Percentiles rank a stretch among this genome's conserved stretches.
phyloP scores from a whole-genome alignment of 2,888 invertebrate species.

The Stenchaetothrips biformis region DNA sequence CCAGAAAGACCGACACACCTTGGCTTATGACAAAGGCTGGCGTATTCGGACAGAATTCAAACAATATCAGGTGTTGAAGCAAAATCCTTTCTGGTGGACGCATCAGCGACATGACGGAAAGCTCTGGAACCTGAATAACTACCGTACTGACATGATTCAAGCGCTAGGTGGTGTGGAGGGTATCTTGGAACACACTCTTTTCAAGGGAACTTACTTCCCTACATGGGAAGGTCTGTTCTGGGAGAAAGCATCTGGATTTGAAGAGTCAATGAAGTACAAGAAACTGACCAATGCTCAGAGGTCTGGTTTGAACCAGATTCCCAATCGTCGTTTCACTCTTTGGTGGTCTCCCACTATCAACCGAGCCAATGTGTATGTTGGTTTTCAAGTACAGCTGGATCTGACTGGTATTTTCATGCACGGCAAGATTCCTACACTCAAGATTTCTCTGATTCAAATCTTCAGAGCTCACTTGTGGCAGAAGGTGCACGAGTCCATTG shows the following conservation, averaged over 20 bases:
- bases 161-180: slow-evolving; percentile 99
- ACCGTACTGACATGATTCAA: slow-evolving; percentile 99
- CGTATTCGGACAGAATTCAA: slow-evolving; percentile 98
- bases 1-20: slow-evolving; percentile 97
- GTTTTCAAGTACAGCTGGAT: slow-evolving; percentile 97
- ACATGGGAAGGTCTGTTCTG: slow-evolving; percentile 99
- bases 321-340: slow-evolving; percentile 96
- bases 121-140: slow-evolving; percentile 99
- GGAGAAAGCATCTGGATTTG: slow-evolving; percentile 99
- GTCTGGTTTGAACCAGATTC: slow-evolving; percentile 99
- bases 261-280: slow-evolving; percentile 99
- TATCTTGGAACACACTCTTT: slow-evolving; percentile 96
- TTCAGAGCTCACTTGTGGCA: slow-evolving; percentile 99
- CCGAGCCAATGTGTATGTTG: slow-evolving; percentile 94
- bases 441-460: slow-evolving; percentile 98
- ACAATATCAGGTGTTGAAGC: slow-evolving; percentile 96
- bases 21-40: slow-evolving; percentile 99
- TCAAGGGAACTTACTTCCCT: slow-evolving; percentile 99
- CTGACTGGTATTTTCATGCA: slow-evolving; percentile 99
- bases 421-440: slow-evolving; percentile 97
- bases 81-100: slow-evolving; percentile 99
- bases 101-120: slow-evolving; percentile 99
- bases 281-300: slow-evolving; percentile 98
- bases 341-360: slow-evolving; percentile 99
- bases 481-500: slow-evolving; percentile 98